These are phyloP conservation scores for Oxyscelio sp. DNA, from an alignment of 2,888 invertebrate species.

Conservation along the genomic window DNA sequence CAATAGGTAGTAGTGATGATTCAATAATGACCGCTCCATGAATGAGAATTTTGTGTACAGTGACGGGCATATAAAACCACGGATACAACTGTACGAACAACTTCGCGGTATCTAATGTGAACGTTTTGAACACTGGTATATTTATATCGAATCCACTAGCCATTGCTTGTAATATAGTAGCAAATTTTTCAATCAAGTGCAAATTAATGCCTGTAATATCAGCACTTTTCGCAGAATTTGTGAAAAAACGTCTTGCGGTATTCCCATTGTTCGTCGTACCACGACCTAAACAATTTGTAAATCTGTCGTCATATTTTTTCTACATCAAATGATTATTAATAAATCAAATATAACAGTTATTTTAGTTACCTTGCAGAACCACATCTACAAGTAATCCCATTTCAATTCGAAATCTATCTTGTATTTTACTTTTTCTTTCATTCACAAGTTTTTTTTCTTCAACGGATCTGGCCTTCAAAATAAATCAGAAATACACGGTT, in stretches of 20 bases:
- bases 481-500: too few species aligned
- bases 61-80: conserved; percentile 10
- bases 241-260: too few species aligned
- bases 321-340: too few species aligned
- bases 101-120: background rate
- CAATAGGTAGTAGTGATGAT: too few species aligned
- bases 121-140: background rate
- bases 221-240: conserved; percentile 3
- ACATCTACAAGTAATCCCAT: conserved; percentile 34
- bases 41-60: conserved; percentile 10
- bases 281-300: too few species aligned
- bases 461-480: conserved; percentile 10
- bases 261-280: too few species aligned
- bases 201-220: background rate
- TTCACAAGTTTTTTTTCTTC: conserved; percentile 2
- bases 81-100: background rate
- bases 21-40: background rate
- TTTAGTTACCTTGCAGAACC: conserved; percentile 31
- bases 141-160: background rate
- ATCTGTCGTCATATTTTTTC: too few species aligned
- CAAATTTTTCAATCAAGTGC: background rate
- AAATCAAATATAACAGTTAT: too few species aligned
- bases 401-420: conserved; percentile 14
- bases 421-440: conserved; percentile 6
- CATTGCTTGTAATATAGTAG: background rate